phyloP scores from a whole-genome alignment of 2,797 vertebrate species.

The Vespertilio murinus region DNA sequence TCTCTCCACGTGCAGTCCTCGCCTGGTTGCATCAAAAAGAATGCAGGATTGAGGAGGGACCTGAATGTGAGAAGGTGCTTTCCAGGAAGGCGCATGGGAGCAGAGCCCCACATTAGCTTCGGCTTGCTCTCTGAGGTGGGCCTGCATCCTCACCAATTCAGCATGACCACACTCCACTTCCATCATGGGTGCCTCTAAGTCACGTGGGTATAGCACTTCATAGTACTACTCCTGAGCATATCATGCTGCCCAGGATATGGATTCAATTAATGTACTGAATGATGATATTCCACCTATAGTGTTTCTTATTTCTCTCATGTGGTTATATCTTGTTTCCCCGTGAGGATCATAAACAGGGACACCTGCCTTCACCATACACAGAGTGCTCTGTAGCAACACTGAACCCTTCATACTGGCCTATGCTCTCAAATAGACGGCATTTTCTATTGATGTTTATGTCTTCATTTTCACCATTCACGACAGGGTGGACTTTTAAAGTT shows the following conservation, averaged over 20 bases:
- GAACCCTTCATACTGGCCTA: neutral
- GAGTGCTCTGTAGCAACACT: neutral
- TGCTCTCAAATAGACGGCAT: neutral
- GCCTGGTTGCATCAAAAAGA: neutral
- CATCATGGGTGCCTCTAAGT: neutral
- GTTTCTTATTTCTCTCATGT: neutral
- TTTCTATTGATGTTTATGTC: neutral
- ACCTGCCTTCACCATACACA: neutral
- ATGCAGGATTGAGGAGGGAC: neutral
- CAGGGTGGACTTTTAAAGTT: neutral
- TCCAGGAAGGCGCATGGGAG: neutral
- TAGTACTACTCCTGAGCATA: neutral
- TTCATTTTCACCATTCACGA: neutral
- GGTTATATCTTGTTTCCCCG: neutral
- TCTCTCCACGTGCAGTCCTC: neutral
- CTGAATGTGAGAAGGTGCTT: neutral
- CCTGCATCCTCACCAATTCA: neutral
- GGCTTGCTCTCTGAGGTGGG: neutral
- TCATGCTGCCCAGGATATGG: neutral
- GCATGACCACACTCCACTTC: neutral
- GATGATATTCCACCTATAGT: neutral
- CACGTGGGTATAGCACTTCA: neutral
- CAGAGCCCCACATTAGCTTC: neutral
- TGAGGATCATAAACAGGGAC: neutral
- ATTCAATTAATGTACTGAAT: neutral